phyloP scores from a whole-genome alignment of 2,797 vertebrate species.

The Micrastur ruficollis region DNA sequence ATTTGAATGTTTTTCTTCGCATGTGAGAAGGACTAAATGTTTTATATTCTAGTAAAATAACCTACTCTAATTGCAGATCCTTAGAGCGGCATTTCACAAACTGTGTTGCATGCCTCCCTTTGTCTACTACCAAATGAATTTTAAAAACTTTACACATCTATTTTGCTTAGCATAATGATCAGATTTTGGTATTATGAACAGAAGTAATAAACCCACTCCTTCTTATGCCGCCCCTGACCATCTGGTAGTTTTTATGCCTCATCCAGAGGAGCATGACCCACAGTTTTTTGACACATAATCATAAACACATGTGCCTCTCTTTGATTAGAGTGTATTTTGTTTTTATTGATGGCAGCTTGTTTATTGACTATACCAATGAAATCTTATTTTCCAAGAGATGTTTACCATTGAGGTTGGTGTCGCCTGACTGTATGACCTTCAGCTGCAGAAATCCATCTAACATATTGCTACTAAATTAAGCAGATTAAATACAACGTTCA shows the following conservation, averaged over 20 bases:
- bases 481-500: background rate
- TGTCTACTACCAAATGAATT: background rate
- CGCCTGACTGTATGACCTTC: background rate
- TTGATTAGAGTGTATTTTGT: background rate
- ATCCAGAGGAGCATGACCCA: background rate
- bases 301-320: background rate
- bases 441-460: background rate
- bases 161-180: background rate
- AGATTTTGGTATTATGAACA: background rate
- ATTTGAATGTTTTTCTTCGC: background rate
- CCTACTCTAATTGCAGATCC: background rate
- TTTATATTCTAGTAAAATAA: background rate
- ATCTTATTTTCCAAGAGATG: background rate
- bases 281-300: slow-evolving; percentile 6
- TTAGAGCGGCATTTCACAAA: background rate
- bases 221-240: background rate
- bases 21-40: background rate
- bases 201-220: background rate
- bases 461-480: background rate
- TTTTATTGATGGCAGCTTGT: background rate
- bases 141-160: background rate
- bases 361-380: background rate
- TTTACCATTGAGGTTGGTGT: background rate
- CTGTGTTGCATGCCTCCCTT: background rate
- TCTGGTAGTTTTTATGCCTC: background rate